phyloP scores from a whole-genome alignment of 2,113 vertebrate genomes.

The Carollia perspicillata region DNA sequence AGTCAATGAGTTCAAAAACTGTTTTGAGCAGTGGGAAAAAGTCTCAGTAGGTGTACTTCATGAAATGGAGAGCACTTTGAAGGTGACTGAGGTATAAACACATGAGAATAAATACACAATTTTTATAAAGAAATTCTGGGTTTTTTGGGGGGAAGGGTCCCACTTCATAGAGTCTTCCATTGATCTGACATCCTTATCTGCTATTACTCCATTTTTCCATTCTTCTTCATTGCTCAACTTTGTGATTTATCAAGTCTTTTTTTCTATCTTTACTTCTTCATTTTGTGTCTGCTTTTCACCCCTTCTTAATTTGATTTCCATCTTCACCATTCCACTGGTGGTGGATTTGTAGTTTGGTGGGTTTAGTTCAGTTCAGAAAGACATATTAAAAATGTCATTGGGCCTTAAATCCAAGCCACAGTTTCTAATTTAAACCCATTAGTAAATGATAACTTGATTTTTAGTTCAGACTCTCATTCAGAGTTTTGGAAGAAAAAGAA shows the following conservation, averaged over 20 bases:
- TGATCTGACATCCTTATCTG: not conserved
- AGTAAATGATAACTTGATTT: slow-evolving; percentile 16
- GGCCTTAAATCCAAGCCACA: not conserved
- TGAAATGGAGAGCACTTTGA: too few species aligned
- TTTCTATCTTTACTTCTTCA: not conserved
- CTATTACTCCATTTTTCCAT: not conserved
- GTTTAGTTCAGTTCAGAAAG: not conserved
- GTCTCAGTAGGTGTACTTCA: too few species aligned
- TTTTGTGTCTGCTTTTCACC: not conserved
- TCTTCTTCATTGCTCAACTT: not conserved
- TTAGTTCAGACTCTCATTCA: not conserved
- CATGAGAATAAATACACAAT: too few species aligned
- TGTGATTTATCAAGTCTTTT: not conserved
- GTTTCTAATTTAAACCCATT: not conserved
- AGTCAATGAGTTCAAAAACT: too few species aligned
- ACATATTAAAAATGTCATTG: not conserved
- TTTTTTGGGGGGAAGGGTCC: too few species aligned
- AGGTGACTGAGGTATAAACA: too few species aligned
- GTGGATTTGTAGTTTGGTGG: not conserved
- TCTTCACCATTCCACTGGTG: not conserved
- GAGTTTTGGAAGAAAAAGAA: not conserved
- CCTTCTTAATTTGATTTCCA: not conserved
- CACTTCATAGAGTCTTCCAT: not conserved
- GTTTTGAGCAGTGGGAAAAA: too few species aligned
- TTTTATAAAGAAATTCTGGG: too few species aligned